phyloP scores from a whole-genome alignment of 2,113 vertebrate species.

The Anguilla japonica region DNA sequence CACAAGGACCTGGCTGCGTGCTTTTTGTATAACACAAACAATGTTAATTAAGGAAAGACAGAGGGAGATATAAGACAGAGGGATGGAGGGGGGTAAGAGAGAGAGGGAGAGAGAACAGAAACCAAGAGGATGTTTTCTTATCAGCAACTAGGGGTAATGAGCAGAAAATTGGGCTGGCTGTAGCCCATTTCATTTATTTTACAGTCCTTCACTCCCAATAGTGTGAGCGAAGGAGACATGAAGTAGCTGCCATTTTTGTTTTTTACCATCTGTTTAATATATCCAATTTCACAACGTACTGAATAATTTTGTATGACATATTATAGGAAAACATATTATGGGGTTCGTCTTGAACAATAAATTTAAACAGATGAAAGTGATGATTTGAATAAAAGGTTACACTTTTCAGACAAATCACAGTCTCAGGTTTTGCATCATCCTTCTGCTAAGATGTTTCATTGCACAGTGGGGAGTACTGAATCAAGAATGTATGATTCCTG shows the following conservation, averaged over 20 bases:
- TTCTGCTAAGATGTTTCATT: no score
- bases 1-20: neutral
- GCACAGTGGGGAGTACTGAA: no score
- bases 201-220: neutral
- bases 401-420: neutral
- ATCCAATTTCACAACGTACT: neutral
- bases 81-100: neutral
- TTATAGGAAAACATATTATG: neutral
- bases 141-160: neutral
- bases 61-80: no score
- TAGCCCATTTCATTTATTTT: neutral
- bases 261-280: neutral
- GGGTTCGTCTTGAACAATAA: neutral
- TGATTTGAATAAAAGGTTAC: neutral
- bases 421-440: neutral
- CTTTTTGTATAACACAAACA: neutral
- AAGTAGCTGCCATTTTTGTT: neutral
- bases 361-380: neutral
- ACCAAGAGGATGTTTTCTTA: neutral
- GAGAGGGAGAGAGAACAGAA: neutral
- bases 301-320: neutral
- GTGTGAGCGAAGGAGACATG: neutral
- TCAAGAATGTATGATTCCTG: no score
- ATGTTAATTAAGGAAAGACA: neutral
- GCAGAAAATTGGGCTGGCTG: conserved; percentile 8